Evolutionary conservation across 2,113 vertebrate species (phyloP).

Genomic region (Piprites chloris): DNA sequence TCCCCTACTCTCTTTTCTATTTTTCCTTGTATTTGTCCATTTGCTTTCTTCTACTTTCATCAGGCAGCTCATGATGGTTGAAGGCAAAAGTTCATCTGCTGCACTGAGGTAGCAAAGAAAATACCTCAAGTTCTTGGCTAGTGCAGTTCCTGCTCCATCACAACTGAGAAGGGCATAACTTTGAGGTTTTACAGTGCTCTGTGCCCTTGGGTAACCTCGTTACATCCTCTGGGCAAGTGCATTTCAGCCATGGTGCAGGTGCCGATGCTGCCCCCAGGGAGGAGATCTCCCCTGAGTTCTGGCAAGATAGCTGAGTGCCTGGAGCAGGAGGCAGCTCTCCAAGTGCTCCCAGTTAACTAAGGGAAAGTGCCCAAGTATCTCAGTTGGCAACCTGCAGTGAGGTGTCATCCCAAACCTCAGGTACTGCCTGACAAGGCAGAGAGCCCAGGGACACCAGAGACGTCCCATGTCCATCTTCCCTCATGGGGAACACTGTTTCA

Average conservation of each 20-base stretch:
- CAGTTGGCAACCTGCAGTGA: neutral
- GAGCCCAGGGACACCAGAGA: neutral
- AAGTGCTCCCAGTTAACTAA: neutral
- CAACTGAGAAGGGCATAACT: neutral
- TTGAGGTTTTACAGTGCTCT: neutral
- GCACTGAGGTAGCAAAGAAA: neutral
- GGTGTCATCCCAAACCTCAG: neutral
- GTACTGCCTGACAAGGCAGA: fast-evolving
- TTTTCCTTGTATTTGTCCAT: neutral
- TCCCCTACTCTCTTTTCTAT: neutral
- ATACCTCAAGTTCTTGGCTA: neutral
- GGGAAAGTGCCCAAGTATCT: neutral
- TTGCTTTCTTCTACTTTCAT: neutral
- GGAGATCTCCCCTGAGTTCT: neutral
- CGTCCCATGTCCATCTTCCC: fast-evolving
- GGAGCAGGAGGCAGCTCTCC: neutral
- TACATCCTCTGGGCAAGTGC: fast-evolving
- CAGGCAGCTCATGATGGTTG: fast-evolving
- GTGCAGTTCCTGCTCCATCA: neutral
- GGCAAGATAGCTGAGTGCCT: fast-evolving
- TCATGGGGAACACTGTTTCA: neutral
- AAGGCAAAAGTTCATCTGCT: neutral
- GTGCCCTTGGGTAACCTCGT: neutral
- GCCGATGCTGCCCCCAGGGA: fast-evolving
- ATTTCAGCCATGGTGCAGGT: neutral